These are phyloP conservation scores for Drosophila sp. DNA, from an alignment of 1,140 invertebrate genomes.

Conservation along the genomic window DNA sequence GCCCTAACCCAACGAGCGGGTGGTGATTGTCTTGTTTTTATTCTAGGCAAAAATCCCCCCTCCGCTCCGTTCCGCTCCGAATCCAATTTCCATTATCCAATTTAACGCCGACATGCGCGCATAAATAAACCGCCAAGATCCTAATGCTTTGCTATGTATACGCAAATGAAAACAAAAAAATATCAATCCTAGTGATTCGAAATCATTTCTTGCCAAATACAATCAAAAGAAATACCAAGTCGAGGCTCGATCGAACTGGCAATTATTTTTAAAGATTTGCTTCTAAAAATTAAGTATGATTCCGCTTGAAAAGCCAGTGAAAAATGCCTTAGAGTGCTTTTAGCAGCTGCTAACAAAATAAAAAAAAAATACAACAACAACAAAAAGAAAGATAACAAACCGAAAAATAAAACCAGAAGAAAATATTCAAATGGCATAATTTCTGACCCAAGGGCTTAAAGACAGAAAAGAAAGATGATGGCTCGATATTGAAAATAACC, in stretches of 20 bases:
- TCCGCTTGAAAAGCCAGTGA: no score
- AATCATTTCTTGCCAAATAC: neutral
- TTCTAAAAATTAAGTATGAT: no score
- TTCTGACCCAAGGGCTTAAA: constrained; percentile 23
- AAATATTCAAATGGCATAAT: constrained; percentile 41
- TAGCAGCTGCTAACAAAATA: neutral
- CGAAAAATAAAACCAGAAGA: constrained; percentile 12
- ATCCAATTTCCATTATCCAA: constrained; percentile 80
- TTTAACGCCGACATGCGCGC: constrained; percentile 70
- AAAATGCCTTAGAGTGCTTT: neutral
- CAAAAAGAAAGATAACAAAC: constrained; percentile 3
- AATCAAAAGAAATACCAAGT: no score
- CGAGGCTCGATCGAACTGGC: no score
- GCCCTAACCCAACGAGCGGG: neutral
- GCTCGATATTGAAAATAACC: constrained; percentile 35
- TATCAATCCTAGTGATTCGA: constrained; percentile 44
- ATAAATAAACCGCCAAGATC: constrained; percentile 50
- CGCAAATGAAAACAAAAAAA: constrained; percentile 56
- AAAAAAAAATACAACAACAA: neutral
- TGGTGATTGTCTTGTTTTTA: constrained; percentile 35
- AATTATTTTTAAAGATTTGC: no score
- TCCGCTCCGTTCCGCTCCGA: constrained; percentile 18
- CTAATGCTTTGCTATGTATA: constrained; percentile 53
- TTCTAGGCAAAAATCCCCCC: constrained; percentile 28
- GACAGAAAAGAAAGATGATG: constrained; percentile 8